phyloP scores from a whole-genome alignment of 2,797 vertebrate species.

The Salmo trutta region DNA sequence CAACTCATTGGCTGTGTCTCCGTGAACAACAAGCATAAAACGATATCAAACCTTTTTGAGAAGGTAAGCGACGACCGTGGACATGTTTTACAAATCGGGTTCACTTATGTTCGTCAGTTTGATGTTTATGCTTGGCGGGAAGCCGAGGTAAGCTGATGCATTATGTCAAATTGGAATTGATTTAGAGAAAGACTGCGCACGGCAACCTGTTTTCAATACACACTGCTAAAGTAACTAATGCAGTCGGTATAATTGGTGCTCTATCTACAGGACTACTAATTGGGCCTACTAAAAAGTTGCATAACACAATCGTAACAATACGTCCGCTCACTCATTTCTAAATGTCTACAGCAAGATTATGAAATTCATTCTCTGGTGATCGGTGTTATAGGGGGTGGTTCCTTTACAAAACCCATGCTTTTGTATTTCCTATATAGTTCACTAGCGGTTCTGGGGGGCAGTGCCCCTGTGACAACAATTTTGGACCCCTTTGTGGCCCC shows the following conservation, averaged over 20 bases:
- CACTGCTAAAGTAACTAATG: not conserved
- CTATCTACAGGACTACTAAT: not conserved
- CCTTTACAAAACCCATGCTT: not conserved
- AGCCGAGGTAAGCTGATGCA: not conserved
- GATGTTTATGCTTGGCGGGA: not conserved
- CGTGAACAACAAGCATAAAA: not conserved
- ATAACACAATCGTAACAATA: not conserved
- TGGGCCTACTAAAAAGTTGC: not conserved
- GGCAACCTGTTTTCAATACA: not conserved
- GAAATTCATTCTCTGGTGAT: not conserved
- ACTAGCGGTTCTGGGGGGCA: too few species aligned
- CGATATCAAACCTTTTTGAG: not conserved
- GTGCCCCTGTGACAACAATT: too few species aligned
- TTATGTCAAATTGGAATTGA: too few species aligned
- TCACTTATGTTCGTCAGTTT: not conserved
- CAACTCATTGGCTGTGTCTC: not conserved
- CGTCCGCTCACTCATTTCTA: not conserved
- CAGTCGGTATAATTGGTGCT: not conserved
- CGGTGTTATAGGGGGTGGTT: not conserved
- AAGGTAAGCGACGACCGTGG: not conserved
- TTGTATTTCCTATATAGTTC: not conserved
- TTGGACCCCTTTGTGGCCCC: too few species aligned
- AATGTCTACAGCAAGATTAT: not conserved
- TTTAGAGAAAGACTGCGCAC: not conserved
- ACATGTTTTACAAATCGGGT: not conserved